Evolutionary conservation across 2,113 vertebrate genomes (phyloP).

Genomic region (Caracal caracal): DNA sequence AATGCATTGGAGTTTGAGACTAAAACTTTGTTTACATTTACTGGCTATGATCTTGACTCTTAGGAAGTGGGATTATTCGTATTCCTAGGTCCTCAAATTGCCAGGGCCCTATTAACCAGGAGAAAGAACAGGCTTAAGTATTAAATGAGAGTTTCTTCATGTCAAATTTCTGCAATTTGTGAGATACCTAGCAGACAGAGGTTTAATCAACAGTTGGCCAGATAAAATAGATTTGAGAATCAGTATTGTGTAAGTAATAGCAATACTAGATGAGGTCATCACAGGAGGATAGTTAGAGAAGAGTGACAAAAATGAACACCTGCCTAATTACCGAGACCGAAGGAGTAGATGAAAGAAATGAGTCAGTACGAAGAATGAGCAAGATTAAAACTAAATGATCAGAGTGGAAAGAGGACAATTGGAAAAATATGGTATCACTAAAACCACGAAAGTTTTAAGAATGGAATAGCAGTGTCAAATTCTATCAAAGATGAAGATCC

Average conservation of each 20-base stretch:
- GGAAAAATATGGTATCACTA: neutral
- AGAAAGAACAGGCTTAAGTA: neutral
- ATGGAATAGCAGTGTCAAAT: neutral
- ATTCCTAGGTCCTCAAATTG: neutral
- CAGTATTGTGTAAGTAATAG: neutral
- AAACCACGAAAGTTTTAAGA: conserved; percentile 8
- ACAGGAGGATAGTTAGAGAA: neutral
- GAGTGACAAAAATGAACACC: neutral
- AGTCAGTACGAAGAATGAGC: neutral
- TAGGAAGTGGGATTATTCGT: neutral
- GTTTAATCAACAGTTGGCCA: neutral
- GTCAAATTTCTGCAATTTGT: neutral
- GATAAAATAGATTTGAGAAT: neutral
- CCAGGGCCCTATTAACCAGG: neutral
- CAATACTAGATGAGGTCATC: neutral
- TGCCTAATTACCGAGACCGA: neutral
- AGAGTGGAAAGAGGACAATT: neutral
- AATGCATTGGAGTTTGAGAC: neutral
- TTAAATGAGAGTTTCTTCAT: neutral
- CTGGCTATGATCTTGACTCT: neutral
- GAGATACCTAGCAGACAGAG: neutral
- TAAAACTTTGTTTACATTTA: neutral
- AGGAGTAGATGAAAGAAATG: neutral
- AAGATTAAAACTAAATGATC: neutral
- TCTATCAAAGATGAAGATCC: neutral